These are phyloP conservation scores for Azemiops feae DNA, from an alignment of 2,113 vertebrate genomes.

Conservation along the genomic window DNA sequence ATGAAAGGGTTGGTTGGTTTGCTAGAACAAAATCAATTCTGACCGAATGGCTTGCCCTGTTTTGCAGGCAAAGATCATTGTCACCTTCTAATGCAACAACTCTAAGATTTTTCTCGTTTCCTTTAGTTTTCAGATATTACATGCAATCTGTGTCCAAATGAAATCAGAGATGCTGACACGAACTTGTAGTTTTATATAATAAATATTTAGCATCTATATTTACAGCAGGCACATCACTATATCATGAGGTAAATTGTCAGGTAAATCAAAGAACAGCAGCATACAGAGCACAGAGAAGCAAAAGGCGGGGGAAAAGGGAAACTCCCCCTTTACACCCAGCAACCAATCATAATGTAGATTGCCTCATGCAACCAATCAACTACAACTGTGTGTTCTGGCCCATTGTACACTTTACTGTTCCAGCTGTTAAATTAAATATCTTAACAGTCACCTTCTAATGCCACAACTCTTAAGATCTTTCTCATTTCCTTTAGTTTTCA, in stretches of 20 bases:
- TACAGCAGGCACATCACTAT: neutral
- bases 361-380: neutral
- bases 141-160: slow-evolving; percentile 79
- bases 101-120: neutral
- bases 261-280: neutral
- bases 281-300: neutral
- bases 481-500: slow-evolving; percentile 80
- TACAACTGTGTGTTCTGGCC: neutral
- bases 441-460: neutral
- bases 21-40: neutral
- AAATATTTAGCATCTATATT: neutral
- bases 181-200: neutral
- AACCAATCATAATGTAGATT: neutral
- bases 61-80: neutral
- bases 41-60: neutral
- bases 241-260: neutral
- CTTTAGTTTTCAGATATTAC: slow-evolving; percentile 96
- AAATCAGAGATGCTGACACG: neutral
- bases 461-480: neutral
- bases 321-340: neutral
- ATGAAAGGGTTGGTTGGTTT: neutral
- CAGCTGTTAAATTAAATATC: neutral
- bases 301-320: fast-evolving
- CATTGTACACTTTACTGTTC: neutral
- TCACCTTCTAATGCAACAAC: neutral